Evolutionary conservation across 2,797 vertebrate species (phyloP).

Genomic region (Amblyraja radiata): DNA sequence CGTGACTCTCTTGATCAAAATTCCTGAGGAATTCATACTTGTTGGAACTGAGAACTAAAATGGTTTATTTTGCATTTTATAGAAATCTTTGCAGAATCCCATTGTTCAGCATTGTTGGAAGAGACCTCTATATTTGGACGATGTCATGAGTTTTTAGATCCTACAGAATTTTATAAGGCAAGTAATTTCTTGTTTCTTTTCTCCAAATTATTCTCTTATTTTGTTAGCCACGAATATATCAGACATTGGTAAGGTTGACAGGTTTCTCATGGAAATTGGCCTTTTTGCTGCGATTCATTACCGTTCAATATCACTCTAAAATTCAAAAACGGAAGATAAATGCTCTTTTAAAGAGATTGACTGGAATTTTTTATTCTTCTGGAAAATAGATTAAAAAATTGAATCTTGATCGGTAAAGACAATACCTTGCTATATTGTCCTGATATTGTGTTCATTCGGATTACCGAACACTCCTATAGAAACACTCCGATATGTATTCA

Average conservation of each 20-base stretch:
- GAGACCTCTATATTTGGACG: background rate
- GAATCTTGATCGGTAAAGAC: background rate
- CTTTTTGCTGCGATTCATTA: background rate
- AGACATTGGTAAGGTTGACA: background rate
- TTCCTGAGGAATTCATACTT: background rate
- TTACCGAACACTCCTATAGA: background rate
- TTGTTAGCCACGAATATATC: background rate
- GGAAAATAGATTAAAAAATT: background rate
- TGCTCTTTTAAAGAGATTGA: too few relatives aligned
- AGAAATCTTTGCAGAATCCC: conserved; percentile 14
- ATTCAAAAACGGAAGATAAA: too few relatives aligned
- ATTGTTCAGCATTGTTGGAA: conserved; percentile 9
- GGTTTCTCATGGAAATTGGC: background rate
- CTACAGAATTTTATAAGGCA: conserved; percentile 28
- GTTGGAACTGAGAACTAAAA: background rate
- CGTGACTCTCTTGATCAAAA: too few relatives aligned
- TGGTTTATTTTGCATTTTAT: background rate
- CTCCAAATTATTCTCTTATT: background rate
- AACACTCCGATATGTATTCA: too few relatives aligned
- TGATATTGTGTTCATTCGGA: background rate
- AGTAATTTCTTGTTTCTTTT: background rate
- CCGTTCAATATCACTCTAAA: background rate
- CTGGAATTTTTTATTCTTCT: background rate
- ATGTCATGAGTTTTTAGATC: conserved; percentile 18
- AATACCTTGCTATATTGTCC: background rate